Percentiles rank a stretch among this genome's conserved stretches.
These are phyloP conservation scores for Sesamia inferens DNA, from an alignment of 2,888 invertebrate genomes.

Conservation along the genomic window DNA sequence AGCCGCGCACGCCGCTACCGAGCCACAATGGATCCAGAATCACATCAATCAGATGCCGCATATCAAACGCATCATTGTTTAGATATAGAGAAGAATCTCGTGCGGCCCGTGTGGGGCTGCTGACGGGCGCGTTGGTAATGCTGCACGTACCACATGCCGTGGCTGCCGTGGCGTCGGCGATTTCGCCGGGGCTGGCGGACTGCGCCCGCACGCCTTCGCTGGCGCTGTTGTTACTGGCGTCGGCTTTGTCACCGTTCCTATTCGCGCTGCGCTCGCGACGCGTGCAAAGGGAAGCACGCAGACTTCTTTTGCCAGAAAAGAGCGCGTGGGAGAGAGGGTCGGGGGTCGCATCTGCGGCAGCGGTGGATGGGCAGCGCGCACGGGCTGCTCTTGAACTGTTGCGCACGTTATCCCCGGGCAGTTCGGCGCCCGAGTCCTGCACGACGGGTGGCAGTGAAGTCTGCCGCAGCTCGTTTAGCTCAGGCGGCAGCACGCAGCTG, in stretches of 20 bases:
- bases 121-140: slow-evolving; percentile 93
- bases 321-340: slow-evolving; percentile 89
- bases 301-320: slow-evolving; percentile 82
- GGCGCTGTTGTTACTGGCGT: slow-evolving; percentile 90
- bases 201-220: slow-evolving; percentile 87
- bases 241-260: slow-evolving; percentile 93
- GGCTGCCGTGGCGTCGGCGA: slow-evolving; percentile 78
- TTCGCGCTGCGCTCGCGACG: slow-evolving; percentile 94
- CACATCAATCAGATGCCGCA: slow-evolving; percentile 93
- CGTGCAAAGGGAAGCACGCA: slow-evolving; percentile 88
- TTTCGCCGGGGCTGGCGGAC: slow-evolving; percentile 88
- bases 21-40: slow-evolving; percentile 90
- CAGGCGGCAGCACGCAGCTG: slow-evolving; percentile 91
- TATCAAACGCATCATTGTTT: slow-evolving; percentile 96
- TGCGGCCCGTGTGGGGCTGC: slow-evolving; percentile 93
- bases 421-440: slow-evolving; percentile 79
- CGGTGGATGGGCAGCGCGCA: slow-evolving; percentile 88
- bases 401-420: slow-evolving; percentile 84
- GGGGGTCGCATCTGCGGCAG: slow-evolving; percentile 89
- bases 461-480: slow-evolving; percentile 91
- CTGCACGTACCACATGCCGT: slow-evolving; percentile 92
- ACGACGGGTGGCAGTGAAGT: slow-evolving; percentile 84
- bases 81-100: slow-evolving; percentile 96
- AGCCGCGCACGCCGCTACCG: slow-evolving; percentile 85
- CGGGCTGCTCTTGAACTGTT: slow-evolving; percentile 84